Evolutionary conservation across 2,113 vertebrate species (phyloP), one percentile per base, ranked within the genome.

Genomic region (Carlito syrichta): DNA sequence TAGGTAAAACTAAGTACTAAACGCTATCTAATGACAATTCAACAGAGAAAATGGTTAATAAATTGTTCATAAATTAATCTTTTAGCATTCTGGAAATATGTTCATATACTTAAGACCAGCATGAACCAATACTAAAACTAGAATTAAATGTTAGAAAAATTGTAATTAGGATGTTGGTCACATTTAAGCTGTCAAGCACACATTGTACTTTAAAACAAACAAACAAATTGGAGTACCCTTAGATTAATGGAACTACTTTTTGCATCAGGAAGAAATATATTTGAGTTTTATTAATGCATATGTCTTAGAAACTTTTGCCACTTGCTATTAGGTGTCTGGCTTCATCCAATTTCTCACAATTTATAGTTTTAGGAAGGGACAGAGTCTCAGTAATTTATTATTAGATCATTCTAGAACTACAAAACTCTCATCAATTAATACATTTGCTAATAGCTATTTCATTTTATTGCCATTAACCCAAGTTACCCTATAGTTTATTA

Each of bases 101-200:
- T 30, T 1, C 32, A 73, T 77, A 85, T 88, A 81, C 10, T 45
- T 60, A 88, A 91, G 20, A 40, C n/a, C 66, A 74, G 8, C 10
- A 74, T 60, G 23, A n/a, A 84, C 14, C 40, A 60, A 48, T 56
- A 60, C 9, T 89, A 87, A 94, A 81, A 56, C 22, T 52, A 85
- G 25, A 94, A 85, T 89, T 48, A 87, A 52, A 73, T 82, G 52
- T 73, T 96, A 73, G 38, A 77, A 94, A 90, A 86, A 3, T 45
- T 48, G 82, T 60, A 84, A 71, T 32, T 94, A 77, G 2, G 16
- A 73, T 48, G 38, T 81, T 35, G 40, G 1, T 95, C 25, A 87
- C 30, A 58, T 76, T 89, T 79, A 62, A 81, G 20, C 38, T 95
- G 9, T 94, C 35, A 95, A 66, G 27, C 40, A 6, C 16, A 63